These are phyloP conservation scores for Brienomyrus brachyistius DNA, from an alignment of 2,113 vertebrate genomes.

Conservation along the genomic window DNA sequence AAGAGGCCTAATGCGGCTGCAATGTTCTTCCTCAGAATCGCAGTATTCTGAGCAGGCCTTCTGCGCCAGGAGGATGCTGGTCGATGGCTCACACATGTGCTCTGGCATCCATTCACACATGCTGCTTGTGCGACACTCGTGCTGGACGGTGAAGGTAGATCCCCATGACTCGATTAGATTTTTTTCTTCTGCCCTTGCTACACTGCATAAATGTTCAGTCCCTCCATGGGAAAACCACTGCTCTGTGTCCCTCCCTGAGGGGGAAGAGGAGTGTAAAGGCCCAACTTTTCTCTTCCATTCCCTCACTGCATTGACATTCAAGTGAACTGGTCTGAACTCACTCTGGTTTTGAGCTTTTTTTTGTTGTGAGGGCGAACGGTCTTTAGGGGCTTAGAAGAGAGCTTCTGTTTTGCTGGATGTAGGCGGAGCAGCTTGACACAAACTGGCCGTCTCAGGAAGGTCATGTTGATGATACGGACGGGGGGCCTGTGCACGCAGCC, in stretches of 20 bases:
- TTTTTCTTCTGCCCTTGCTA: not conserved
- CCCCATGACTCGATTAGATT: not conserved
- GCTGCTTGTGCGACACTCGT: not conserved
- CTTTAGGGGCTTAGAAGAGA: not conserved
- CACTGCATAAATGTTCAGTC: not conserved
- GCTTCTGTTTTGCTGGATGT: not conserved
- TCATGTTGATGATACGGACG: not conserved
- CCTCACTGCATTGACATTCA: not conserved
- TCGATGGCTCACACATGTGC: not conserved
- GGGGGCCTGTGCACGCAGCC: not conserved
- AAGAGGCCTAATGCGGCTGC: not conserved
- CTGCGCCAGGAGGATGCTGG: not conserved
- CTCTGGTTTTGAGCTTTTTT: not conserved
- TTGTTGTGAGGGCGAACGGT: not conserved
- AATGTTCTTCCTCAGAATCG: not conserved
- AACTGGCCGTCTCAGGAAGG: not conserved
- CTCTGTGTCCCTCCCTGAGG: not conserved
- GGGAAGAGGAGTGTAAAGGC: not conserved
- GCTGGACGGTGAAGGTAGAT: not conserved
- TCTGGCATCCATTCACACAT: not conserved
- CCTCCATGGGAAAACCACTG: not conserved
- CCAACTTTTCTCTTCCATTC: not conserved
- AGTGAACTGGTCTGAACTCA: not conserved
- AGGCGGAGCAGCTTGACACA: not conserved
- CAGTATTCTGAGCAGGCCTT: not conserved